These are phyloP conservation scores for Micromesistius poutassou DNA, from an alignment of 2,797 vertebrate species.

Conservation along the genomic window DNA sequence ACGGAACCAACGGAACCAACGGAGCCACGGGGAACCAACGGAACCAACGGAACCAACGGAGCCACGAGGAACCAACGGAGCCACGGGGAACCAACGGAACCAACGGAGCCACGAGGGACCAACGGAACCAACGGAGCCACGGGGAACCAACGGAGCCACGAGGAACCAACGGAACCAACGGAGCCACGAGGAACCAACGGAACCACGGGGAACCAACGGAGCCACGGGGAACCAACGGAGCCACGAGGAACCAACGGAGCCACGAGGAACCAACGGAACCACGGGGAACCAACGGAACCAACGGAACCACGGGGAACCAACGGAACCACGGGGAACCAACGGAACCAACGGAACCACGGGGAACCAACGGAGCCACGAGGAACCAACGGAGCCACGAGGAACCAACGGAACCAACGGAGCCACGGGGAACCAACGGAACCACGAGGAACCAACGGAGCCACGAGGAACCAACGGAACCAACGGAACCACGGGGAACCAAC, in stretches of 20 bases:
- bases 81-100: not conserved
- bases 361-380: too few relatives aligned
- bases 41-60: not conserved
- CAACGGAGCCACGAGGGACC: not conserved
- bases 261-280: not conserved
- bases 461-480: too few relatives aligned
- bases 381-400: not conserved
- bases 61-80: not conserved
- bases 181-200: too few relatives aligned
- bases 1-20: too few relatives aligned
- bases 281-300: too few relatives aligned
- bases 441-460: not conserved
- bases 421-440: not conserved
- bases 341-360: not conserved
- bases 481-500: not conserved
- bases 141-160: not conserved
- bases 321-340: not conserved
- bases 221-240: not conserved
- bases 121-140: not conserved
- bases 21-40: not conserved
- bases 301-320: not conserved
- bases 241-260: not conserved
- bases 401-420: not conserved
- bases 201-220: not conserved
- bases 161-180: too few relatives aligned